phyloP scores from a whole-genome alignment of 1,140 invertebrate genomes.

The Colletes latitarsis region DNA sequence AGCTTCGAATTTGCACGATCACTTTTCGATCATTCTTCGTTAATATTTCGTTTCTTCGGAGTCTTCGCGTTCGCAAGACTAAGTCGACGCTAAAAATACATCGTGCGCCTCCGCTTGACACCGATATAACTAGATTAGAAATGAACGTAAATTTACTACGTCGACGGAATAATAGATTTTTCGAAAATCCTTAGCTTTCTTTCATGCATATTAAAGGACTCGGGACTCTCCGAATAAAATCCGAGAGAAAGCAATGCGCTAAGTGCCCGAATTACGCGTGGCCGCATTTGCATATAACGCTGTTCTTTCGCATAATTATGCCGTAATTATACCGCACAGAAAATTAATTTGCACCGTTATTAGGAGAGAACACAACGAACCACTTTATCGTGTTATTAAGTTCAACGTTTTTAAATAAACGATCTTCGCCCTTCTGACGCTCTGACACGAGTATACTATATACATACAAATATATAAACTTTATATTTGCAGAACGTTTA shows the following conservation, averaged over 20 bases:
- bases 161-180: conserved; percentile 9
- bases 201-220: conserved; percentile 33
- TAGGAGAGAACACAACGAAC: not conserved
- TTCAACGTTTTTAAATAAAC: not conserved
- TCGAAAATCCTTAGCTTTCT: conserved; percentile 15
- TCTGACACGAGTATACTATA: conserved; percentile 15
- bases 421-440: too few species aligned
- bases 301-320: not conserved
- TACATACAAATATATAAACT: too few species aligned
- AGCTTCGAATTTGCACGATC: too few species aligned
- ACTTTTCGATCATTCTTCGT: too few species aligned
- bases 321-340: not conserved
- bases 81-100: too few species aligned
- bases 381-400: not conserved
- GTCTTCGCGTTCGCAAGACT: too few species aligned
- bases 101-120: not conserved
- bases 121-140: conserved; percentile 8
- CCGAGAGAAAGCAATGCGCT: conserved; percentile 14
- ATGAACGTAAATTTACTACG: conserved; percentile 3
- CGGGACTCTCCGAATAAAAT: conserved; percentile 9
- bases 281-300: not conserved
- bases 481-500: too few species aligned
- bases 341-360: not conserved
- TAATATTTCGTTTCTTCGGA: not conserved
- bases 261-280: conserved; percentile 8